phyloP scores from a whole-genome alignment of 2,888 invertebrate genomes.

The Eupithecia subfuscata region DNA sequence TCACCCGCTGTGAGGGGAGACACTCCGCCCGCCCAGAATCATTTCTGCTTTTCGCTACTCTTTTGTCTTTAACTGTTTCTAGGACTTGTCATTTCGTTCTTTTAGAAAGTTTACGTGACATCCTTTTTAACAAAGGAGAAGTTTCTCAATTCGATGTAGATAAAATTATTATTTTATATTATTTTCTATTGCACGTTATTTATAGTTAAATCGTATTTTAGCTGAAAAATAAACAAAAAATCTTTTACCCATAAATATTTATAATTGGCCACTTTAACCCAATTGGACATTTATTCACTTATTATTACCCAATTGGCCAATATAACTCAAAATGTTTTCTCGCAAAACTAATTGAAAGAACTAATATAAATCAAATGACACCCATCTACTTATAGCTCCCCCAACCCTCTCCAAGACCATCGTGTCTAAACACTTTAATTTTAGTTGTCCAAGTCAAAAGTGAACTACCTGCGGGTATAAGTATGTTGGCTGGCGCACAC shows the following conservation, averaged over 20 bases:
- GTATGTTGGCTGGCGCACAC: conserved; percentile 47
- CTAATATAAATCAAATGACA: not conserved
- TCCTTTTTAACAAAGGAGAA: not conserved
- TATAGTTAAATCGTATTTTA: not conserved
- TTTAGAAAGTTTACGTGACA: not conserved
- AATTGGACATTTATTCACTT: no score
- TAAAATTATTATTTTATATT: no score
- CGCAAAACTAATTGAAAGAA: not conserved
- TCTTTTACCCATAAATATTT: not conserved
- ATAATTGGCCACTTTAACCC: not conserved
- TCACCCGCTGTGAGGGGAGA: conserved; percentile 60
- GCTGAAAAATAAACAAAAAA: not conserved
- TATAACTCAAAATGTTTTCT: not conserved
- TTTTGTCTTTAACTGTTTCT: conserved; percentile 81
- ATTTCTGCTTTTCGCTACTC: conserved; percentile 81
- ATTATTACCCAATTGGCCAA: not conserved
- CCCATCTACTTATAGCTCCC: not conserved
- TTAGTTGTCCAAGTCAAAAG: not conserved
- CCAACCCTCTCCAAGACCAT: not conserved
- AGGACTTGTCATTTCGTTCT: conserved; percentile 68
- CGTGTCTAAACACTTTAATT: not conserved
- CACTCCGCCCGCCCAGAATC: conserved; percentile 76
- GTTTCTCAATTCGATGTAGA: no score
- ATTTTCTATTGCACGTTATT: not conserved
- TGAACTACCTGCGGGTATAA: not conserved